Conservation (phyloP, 64 coral and sea anemone genomes). For the Astreopora myriophthalma region DNA sequence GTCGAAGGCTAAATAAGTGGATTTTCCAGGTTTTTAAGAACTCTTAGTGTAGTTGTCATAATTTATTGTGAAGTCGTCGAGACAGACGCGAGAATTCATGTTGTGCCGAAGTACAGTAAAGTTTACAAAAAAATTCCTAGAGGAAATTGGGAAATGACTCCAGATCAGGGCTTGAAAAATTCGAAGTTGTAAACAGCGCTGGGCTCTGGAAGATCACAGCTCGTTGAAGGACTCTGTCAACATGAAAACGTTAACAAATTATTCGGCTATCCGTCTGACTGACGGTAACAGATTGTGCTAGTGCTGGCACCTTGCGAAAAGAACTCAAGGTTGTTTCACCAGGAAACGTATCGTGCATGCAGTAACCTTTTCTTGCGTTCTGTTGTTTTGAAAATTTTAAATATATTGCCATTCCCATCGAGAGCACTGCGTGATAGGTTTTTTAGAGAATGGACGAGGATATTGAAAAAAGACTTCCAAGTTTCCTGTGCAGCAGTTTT, state of each 20-base stretch:
- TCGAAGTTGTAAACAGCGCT: slow-evolving; percentile 5
- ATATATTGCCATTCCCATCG: not conserved
- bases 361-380: not conserved
- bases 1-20: not conserved
- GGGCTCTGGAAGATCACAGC: not conserved
- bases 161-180: not conserved
- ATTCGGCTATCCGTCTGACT: too few species aligned
- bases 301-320: not conserved
- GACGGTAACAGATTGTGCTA: not conserved
- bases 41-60: not conserved
- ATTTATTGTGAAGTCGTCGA: not conserved
- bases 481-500: too few species aligned
- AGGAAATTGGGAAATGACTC: not conserved
- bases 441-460: not conserved
- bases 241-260: not conserved
- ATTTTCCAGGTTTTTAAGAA: not conserved
- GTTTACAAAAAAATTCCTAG: not conserved
- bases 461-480: not conserved
- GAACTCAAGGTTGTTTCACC: not conserved
- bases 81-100: not conserved
- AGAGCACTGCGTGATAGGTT: not conserved
- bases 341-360: not conserved
- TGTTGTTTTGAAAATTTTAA: not conserved
- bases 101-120: not conserved
- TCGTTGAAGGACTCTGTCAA: slow-evolving; percentile 18